Percentiles rank a stretch among this genome's conserved stretches.
Evolutionary conservation across 2,113 vertebrate species (phyloP).

Genomic region (Ramphastos sulfuratus): DNA sequence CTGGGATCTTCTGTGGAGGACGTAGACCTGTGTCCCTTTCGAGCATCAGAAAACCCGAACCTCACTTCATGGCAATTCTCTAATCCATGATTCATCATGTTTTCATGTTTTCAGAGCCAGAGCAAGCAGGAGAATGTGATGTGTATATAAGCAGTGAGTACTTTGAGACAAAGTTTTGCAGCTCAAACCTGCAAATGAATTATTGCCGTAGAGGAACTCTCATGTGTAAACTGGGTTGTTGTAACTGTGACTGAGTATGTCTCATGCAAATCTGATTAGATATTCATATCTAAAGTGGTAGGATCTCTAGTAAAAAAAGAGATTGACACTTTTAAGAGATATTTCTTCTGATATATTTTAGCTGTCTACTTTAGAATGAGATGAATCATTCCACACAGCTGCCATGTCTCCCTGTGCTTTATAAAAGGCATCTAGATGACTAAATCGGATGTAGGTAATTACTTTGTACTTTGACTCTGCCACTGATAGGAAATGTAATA

Average conservation of each 20-base stretch:
- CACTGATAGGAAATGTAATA: constrained; percentile 59
- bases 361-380: constrained; percentile 41
- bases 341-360: constrained; percentile 24
- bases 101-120: background rate
- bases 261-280: background rate
- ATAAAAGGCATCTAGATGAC: constrained; percentile 53
- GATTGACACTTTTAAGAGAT: background rate
- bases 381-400: constrained; percentile 55
- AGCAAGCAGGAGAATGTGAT: background rate
- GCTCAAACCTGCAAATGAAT: background rate
- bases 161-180: background rate
- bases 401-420: constrained; percentile 24
- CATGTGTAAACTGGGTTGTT: background rate
- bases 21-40: background rate
- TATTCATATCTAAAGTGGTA: background rate
- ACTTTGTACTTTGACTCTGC: constrained; percentile 48
- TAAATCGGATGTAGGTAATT: constrained; percentile 64
- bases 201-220: background rate
- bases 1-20: background rate
- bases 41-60: background rate
- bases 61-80: background rate
- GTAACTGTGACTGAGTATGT: background rate
- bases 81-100: background rate
- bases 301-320: background rate
- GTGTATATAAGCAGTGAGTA: background rate